phyloP scores from a whole-genome alignment of 2,888 invertebrate species.

The Drosophila eohydei region DNA sequence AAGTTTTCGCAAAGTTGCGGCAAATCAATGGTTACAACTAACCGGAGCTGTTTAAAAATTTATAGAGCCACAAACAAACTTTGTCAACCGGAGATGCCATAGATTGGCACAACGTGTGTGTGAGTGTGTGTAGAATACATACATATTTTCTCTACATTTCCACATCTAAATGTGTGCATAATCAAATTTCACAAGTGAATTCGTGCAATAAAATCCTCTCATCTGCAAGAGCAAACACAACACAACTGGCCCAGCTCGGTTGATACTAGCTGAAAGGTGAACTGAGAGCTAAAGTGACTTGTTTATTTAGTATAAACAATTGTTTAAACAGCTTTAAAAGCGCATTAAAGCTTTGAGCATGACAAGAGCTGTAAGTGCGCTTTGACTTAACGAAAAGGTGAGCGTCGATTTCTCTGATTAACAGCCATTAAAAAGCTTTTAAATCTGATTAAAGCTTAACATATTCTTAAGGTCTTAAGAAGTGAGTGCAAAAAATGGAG shows the following conservation, averaged over 20 bases:
- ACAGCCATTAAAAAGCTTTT: neutral
- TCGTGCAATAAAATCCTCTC: slow-evolving; percentile 59
- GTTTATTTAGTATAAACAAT: neutral
- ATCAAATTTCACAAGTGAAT: slow-evolving; percentile 66
- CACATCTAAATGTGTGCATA: slow-evolving; percentile 52
- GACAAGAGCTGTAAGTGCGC: neutral
- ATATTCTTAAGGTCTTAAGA: too few relatives aligned
- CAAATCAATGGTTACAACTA: slow-evolving; percentile 51
- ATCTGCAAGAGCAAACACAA: slow-evolving; percentile 53
- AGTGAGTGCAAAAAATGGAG: neutral
- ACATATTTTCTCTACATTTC: slow-evolving; percentile 4
- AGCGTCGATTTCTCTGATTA: neutral
- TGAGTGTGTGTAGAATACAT: neutral
- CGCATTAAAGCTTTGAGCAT: neutral
- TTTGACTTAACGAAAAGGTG: neutral
- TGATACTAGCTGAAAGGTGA: slow-evolving; percentile 25
- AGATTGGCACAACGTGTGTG: slow-evolving; percentile 1
- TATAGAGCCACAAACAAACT: slow-evolving; percentile 54
- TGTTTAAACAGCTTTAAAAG: neutral
- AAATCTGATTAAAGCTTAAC: neutral
- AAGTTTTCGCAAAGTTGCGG: slow-evolving; percentile 46
- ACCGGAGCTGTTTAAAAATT: slow-evolving; percentile 49
- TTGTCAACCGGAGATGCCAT: slow-evolving; percentile 30
- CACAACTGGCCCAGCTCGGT: slow-evolving; percentile 21
- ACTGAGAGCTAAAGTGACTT: neutral